Percentiles rank a stretch among this genome's conserved stretches.
phyloP scores from a whole-genome alignment of 2,888 invertebrate species.

The Eristalinus sepulchralis region DNA sequence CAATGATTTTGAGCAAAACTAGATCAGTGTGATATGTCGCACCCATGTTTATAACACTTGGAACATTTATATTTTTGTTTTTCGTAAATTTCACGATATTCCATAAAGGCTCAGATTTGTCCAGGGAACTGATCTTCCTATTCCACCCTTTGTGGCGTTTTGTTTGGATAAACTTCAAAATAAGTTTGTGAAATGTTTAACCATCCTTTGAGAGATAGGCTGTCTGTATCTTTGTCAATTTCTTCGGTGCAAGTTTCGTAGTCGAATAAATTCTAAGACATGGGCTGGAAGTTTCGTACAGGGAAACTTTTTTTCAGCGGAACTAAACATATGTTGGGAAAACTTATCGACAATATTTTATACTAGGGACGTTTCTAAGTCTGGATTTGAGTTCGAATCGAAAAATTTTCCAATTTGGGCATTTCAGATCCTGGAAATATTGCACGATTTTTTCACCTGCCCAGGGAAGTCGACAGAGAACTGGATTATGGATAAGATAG shows the following conservation, averaged over 20 bases:
- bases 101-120: background rate
- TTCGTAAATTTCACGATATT: background rate
- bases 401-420: slow-evolving; percentile 4
- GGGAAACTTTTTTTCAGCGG: background rate
- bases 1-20: background rate
- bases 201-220: background rate
- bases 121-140: background rate
- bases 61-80: background rate
- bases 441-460: background rate
- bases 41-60: too few relatives aligned
- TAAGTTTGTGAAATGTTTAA: background rate
- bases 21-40: too few relatives aligned
- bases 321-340: background rate
- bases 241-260: background rate
- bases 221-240: background rate
- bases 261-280: background rate
- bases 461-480: background rate
- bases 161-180: background rate
- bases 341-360: background rate
- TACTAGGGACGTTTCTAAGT: background rate
- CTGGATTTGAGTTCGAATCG: background rate
- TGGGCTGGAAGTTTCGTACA: background rate
- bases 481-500: slow-evolving; percentile 8
- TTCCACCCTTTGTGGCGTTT: background rate
- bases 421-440: background rate